Evolutionary conservation across 2,888 invertebrate genomes (phyloP).

Genomic region (Sphinx pinastri): DNA sequence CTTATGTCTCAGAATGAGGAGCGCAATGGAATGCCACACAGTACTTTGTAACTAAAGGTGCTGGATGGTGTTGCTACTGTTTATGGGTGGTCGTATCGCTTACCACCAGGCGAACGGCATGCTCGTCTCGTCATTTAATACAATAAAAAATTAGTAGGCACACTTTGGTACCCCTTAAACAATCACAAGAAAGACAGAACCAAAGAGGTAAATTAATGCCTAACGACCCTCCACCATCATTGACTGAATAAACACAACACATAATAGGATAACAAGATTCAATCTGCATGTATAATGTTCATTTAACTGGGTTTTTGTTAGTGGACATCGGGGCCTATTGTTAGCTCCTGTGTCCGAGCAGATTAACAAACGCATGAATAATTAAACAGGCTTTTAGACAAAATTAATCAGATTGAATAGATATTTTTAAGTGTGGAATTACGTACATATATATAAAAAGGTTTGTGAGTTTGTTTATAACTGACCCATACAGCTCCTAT

Average conservation of each 20-base stretch:
- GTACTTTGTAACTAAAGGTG: too few relatives aligned
- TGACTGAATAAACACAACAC: conserved; percentile 32
- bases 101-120: too few relatives aligned
- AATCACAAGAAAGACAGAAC: background rate
- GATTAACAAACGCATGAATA: conserved; percentile 66
- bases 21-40: too few relatives aligned
- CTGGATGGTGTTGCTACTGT: too few relatives aligned
- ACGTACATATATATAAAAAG: conserved; percentile 31
- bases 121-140: too few relatives aligned
- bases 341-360: conserved; percentile 62
- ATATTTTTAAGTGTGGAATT: conserved; percentile 22
- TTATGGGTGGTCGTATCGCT: too few relatives aligned
- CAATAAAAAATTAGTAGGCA: too few relatives aligned
- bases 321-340: conserved; percentile 56
- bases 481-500: too few relatives aligned
- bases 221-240: conserved; percentile 16
- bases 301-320: conserved; percentile 68
- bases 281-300: conserved; percentile 76
- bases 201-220: background rate
- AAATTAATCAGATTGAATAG: conserved; percentile 31
- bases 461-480: too few relatives aligned
- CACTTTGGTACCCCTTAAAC: too few relatives aligned
- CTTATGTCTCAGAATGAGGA: too few relatives aligned
- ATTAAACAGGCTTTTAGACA: conserved; percentile 50
- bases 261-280: conserved; percentile 62